Conservation (phyloP, 2,113 vertebrate genomes). For the Suncus etruscus region DNA sequence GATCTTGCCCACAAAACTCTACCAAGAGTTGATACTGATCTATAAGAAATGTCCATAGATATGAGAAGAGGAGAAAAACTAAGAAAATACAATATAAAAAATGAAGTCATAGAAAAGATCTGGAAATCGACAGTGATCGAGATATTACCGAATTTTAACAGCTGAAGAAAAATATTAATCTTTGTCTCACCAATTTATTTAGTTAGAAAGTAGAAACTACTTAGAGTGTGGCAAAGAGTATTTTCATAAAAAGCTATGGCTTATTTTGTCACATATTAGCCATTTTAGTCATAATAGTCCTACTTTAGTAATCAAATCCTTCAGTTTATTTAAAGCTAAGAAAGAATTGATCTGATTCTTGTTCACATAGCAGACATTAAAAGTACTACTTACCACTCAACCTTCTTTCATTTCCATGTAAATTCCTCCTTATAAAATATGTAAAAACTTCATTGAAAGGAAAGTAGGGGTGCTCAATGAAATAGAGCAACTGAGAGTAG, state of each 20-base stretch:
- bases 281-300: neutral
- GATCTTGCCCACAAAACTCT: neutral
- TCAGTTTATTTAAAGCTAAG: conserved; percentile 38
- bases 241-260: conserved; percentile 35
- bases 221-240: neutral
- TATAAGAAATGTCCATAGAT: conserved; percentile 26
- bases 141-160: neutral
- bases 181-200: conserved; percentile 24
- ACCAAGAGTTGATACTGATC: neutral
- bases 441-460: no score
- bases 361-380: neutral
- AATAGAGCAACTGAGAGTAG: conserved; percentile 5
- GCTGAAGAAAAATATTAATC: conserved; percentile 4
- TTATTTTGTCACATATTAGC: neutral
- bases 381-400: conserved; percentile 28
- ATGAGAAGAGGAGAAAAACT: neutral
- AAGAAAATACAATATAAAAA: conserved; percentile 41
- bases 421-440: conserved; percentile 33
- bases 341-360: conserved; percentile 11
- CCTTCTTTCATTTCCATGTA: neutral
- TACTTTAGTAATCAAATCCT: conserved; percentile 20
- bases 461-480: conserved; percentile 4
- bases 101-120: neutral
- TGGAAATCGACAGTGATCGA: neutral
- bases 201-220: neutral